phyloP scores from a whole-genome alignment of 2,888 invertebrate genomes.

The Hydraecia micacea region DNA sequence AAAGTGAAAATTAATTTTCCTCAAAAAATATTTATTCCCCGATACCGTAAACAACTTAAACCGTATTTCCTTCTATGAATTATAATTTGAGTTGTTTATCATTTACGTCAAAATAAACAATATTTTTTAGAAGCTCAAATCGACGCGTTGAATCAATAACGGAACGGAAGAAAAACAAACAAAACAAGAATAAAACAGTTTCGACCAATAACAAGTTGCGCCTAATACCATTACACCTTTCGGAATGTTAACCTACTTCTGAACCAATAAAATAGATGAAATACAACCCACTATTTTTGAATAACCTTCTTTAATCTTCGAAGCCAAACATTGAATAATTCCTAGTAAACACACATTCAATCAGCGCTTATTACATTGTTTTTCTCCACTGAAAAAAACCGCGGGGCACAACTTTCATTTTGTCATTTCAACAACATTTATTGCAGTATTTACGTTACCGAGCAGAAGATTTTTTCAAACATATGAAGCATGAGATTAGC shows the following conservation, averaged over 20 bases:
- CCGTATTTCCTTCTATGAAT: slow-evolving; percentile 38
- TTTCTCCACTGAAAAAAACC: slow-evolving; percentile 24
- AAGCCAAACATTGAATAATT: slow-evolving; percentile 43
- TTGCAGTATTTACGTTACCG: not conserved
- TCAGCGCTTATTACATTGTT: slow-evolving; percentile 15
- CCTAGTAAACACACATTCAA: slow-evolving; percentile 31
- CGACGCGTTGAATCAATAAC: slow-evolving; percentile 24
- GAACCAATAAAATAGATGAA: slow-evolving; percentile 41
- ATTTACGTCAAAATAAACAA: slow-evolving; percentile 30
- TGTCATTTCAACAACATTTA: not conserved
- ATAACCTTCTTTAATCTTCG: slow-evolving; percentile 45
- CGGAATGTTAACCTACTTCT: slow-evolving; percentile 41
- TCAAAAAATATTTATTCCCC: slow-evolving; percentile 20
- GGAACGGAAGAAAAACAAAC: slow-evolving; percentile 43
- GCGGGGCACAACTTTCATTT: not conserved
- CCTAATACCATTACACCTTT: slow-evolving; percentile 33
- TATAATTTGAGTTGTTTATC: slow-evolving; percentile 42
- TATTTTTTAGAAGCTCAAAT: slow-evolving; percentile 36
- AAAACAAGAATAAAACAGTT: slow-evolving; percentile 39
- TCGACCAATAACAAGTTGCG: slow-evolving; percentile 26
- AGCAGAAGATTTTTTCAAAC: not conserved
- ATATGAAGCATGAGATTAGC: not conserved
- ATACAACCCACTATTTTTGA: slow-evolving; percentile 37
- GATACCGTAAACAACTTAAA: slow-evolving; percentile 46
- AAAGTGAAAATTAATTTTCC: slow-evolving; percentile 28